Evolutionary conservation across 2,113 vertebrate genomes (phyloP), one percentile per base, ranked within the genome.

Genomic region (Dasyornis broadbenti): DNA sequence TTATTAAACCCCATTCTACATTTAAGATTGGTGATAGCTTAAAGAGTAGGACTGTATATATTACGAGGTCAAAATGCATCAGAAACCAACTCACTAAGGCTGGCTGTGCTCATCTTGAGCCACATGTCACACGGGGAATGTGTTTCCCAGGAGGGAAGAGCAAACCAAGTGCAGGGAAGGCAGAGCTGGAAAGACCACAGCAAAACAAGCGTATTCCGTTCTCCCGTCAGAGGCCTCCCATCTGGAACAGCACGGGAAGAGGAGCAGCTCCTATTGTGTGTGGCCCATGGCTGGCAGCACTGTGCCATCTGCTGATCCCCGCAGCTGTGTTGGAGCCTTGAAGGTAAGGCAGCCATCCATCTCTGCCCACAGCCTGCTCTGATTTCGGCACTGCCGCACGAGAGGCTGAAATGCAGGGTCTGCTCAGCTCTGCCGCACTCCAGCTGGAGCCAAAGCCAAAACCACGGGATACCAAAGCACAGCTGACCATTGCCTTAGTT

Each of bases 261-360:
- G 61, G 75, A 84, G 20, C 59, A 45, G 84, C 24, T 89, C 83
- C 47, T 13, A 39, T 20, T 80, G 87, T 91, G 77, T 47, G 90
- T n/a, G 84, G 91, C 57, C 75, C 84, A 35, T 8, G 65, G 84
- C 94, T 95, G 91, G 94, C 90, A 40, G 95, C 56, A 27, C 76
- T 59, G 93, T 94, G 95, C 92, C 95, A 93, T 89, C 95, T 96
- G 94, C 94, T 75, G 65, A 89, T 79, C 49, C 39, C 31, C 24
- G 5, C 95, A 94, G 92, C 97, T 95, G 95, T 54, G 90, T 13
- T 78, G 53, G 40, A 70, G 87, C 93, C 87, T 76, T 60, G 78
- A 72, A 60, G 30, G 59, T 52, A 33, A 68, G 64, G 23, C 53
- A 56, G 37, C 49, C 78, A 94, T 94, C 94, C 91, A 76, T 94